These are phyloP conservation scores for Scomber colias DNA, from an alignment of 2,113 vertebrate species.

Conservation along the genomic window DNA sequence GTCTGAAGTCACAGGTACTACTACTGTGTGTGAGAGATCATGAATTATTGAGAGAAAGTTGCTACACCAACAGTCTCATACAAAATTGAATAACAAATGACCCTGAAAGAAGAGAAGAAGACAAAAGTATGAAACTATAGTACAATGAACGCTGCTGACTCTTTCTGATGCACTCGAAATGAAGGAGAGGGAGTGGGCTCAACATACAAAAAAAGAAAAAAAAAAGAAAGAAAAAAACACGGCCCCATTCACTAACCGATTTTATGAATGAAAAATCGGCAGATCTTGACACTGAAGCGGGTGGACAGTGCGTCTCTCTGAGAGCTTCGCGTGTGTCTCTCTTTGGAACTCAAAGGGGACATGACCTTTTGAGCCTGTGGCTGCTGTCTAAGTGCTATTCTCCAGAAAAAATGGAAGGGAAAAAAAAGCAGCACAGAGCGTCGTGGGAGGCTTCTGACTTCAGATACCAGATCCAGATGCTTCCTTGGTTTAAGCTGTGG, in stretches of 20 bases:
- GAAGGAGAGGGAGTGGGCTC: background rate
- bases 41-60: conserved; percentile 22
- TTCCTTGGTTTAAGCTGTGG: conserved; percentile 44
- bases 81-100: background rate
- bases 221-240: background rate
- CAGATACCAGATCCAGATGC: conserved; percentile 67
- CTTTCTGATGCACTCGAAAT: background rate
- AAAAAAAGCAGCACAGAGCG: conserved; percentile 30
- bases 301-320: conserved; percentile 11
- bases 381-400: conserved; percentile 46
- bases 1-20: conserved; percentile 10
- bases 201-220: too few species aligned
- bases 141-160: background rate
- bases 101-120: background rate
- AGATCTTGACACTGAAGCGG: conserved; percentile 15
- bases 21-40: background rate
- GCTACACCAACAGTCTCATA: background rate
- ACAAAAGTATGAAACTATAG: background rate
- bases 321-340: background rate
- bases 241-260: background rate
- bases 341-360: conserved; percentile 36
- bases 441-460: conserved; percentile 51
- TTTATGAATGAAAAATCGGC: conserved; percentile 30
- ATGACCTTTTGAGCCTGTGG: conserved; percentile 23
- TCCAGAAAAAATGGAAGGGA: background rate